Percentiles rank a stretch among this genome's conserved stretches.
Conservation (phyloP, 2,888 invertebrate genomes). For the Eupithecia inturbata region DNA sequence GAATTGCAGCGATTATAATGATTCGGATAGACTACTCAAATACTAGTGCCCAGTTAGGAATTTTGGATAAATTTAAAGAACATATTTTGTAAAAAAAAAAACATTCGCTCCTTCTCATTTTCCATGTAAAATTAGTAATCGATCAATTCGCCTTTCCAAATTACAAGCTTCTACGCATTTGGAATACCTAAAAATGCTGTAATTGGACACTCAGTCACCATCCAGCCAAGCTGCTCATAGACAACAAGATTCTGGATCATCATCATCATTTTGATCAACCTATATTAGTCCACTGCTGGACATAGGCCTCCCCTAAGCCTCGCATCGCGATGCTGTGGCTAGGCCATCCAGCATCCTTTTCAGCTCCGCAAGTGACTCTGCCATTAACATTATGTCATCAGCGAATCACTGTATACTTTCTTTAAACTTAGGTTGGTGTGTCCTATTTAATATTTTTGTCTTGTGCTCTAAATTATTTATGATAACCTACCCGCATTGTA, state of each 20-base stretch:
- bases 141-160: conserved; percentile 32
- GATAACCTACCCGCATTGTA: background rate
- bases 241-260: no score
- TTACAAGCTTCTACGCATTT: no score
- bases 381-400: no score
- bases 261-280: no score
- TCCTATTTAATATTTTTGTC: background rate
- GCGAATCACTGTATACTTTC: background rate
- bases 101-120: background rate
- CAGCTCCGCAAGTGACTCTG: no score
- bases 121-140: background rate
- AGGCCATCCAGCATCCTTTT: no score
- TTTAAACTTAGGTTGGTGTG: background rate
- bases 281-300: no score
- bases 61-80: background rate
- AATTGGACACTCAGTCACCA: background rate
- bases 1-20: conserved; percentile 12
- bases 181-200: background rate
- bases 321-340: no score
- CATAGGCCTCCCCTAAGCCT: no score
- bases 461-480: background rate
- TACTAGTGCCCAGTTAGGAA: conserved; percentile 13
- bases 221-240: background rate
- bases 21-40: conserved; percentile 1
- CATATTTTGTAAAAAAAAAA: background rate